Evolutionary conservation across 2,797 vertebrate genomes (phyloP), one percentile per base, ranked within the genome.

Genomic region (Thalassophryne amazonica): DNA sequence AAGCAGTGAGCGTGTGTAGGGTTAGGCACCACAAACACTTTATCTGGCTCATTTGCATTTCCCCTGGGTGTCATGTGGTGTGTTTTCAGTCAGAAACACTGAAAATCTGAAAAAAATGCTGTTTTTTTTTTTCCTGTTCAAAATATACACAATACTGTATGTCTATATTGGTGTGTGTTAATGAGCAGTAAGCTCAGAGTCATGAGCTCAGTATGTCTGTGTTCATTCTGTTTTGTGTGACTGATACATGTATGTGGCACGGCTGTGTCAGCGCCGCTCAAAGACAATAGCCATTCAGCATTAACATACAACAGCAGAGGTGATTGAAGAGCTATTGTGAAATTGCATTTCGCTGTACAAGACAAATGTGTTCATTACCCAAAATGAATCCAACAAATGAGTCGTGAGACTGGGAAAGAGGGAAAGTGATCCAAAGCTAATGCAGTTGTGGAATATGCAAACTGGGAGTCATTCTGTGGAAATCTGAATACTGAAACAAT

Each of bases 311-410:
- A 67, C 71, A 54, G 68, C 52, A 18, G 19, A 40, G 21, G 60
- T 84, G 81, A 88, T 83, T 68, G 76, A 83, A 72, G 69, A 76
- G 79, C 71, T 58, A 68, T 80, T 73, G 81, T 76, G 68, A 61
- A 64, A 69, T 68, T 69, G 76, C 69, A 60, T 74, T 82, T 83
- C 81, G 70, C 72, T 58, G 46, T 36, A 55, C 56, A 69, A 81
- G 83, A 89, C 80, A 76, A 84, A 84, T 85, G 80, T 80, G 76
- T 76, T 84, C 82, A 82, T 88, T 86, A 81, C 72, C 60, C 60
- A 58, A 79, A 81, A 77, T 63, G 59, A 82, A 78, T 80, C 76
- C 67, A 52, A 77, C 71, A 81, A 80, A 76, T 70, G 35, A 76
- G 80, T 70, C 61, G 66, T 81, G 82, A 81, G 61, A 74, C 75